Evolutionary conservation across 2,797 vertebrate genomes (phyloP).

Genomic region (Pterois miles): DNA sequence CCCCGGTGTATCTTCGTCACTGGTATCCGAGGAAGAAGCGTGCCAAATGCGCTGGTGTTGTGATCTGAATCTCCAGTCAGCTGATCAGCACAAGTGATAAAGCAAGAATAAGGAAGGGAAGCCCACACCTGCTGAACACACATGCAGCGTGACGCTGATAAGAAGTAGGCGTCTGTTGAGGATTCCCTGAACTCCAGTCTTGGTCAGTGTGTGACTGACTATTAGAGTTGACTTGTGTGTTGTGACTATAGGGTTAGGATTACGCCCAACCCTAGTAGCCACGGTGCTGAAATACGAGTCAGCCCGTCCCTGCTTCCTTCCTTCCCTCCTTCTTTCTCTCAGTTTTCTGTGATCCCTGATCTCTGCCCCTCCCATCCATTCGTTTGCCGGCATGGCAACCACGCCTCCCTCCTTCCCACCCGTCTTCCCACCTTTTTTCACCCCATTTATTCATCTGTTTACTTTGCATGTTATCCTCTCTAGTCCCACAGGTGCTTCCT

Average conservation of each 20-base stretch:
- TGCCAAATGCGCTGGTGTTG: constrained; percentile 4
- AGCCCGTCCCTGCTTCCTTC: constrained; percentile 68
- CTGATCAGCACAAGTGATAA: constrained; percentile 23
- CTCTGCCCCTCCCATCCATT: constrained; percentile 64
- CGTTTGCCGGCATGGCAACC: constrained; percentile 74
- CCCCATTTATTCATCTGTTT: constrained; percentile 18
- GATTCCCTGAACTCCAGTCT: constrained; percentile 25
- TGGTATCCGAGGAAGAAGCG: neutral
- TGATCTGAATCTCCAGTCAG: constrained; percentile 24
- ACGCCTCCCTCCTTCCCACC: constrained; percentile 73
- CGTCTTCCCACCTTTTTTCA: constrained; percentile 23
- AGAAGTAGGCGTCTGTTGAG: neutral
- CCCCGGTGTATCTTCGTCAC: neutral
- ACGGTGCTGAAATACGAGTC: constrained; percentile 87
- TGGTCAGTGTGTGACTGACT: constrained; percentile 34
- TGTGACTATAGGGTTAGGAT: constrained; percentile 77
- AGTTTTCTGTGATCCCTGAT: constrained; percentile 56
- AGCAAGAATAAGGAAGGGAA: constrained; percentile 6
- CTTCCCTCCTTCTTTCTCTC: constrained; percentile 51
- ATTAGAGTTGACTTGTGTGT: constrained; percentile 46
- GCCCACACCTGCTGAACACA: constrained; percentile 50
- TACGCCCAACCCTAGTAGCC: constrained; percentile 77
- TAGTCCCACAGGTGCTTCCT: constrained; percentile 51
- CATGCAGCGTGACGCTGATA: neutral
- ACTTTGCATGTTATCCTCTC: constrained; percentile 67